These are phyloP conservation scores for Chiloscyllium punctatum DNA, from an alignment of 2,797 vertebrate genomes.

Conservation along the genomic window DNA sequence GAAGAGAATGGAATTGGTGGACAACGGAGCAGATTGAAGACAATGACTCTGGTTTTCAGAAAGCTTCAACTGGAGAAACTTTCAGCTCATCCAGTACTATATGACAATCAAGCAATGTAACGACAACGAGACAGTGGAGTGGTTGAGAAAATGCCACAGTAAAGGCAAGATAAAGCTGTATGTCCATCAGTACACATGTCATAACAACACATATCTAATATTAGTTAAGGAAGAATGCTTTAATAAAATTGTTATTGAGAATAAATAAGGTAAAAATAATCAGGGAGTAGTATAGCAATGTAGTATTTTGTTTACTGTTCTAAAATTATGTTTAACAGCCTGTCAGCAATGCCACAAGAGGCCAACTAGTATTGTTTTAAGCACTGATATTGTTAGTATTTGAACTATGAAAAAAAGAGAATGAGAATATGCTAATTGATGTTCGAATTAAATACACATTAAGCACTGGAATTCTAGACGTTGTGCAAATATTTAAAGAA, in stretches of 20 bases:
- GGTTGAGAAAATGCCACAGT: background rate
- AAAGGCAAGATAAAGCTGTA: background rate
- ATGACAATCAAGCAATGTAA: background rate
- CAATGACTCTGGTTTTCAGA: background rate
- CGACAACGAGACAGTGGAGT: background rate
- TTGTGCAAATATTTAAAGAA: conserved; percentile 13
- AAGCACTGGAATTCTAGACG: background rate
- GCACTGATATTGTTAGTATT: background rate
- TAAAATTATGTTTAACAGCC: background rate
- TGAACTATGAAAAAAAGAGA: background rate
- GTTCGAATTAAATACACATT: background rate
- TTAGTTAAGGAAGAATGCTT: background rate
- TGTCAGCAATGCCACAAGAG: background rate
- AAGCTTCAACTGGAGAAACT: background rate
- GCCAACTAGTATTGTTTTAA: background rate
- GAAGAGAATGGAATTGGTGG: background rate
- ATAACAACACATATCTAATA: background rate
- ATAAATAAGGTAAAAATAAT: background rate
- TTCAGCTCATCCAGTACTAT: background rate
- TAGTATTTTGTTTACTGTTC: background rate
- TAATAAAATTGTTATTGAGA: background rate
- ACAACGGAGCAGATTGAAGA: background rate
- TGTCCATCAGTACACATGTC: background rate
- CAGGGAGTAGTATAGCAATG: background rate
- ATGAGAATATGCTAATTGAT: background rate